Evolutionary conservation across 2,113 vertebrate genomes (phyloP).

Genomic region (Nyctereutes procyonoides): DNA sequence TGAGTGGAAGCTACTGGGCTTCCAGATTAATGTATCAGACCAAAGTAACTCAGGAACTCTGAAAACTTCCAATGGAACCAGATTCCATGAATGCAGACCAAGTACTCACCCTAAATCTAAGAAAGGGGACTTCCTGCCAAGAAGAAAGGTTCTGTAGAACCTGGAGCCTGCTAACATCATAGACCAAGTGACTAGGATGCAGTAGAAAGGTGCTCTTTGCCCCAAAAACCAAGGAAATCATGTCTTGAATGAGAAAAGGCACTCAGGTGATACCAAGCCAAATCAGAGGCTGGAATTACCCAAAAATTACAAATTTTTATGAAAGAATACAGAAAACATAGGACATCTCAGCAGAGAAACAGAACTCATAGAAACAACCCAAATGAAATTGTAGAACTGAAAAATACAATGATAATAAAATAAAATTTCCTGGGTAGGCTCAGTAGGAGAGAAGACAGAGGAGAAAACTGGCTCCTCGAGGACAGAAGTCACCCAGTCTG

Average conservation of each 20-base stretch:
- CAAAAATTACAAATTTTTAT: neutral
- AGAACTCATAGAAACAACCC: neutral
- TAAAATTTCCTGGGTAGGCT: too few relatives aligned
- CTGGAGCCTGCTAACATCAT: too few relatives aligned
- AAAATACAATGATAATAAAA: neutral
- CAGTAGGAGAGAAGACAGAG: neutral
- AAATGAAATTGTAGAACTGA: neutral
- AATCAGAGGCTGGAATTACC: neutral
- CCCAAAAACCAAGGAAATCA: neutral
- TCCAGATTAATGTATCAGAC: neutral
- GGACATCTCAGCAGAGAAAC: neutral
- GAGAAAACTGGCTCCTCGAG: neutral
- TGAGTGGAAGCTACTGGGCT: neutral
- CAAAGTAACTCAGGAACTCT: neutral
- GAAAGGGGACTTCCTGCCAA: neutral
- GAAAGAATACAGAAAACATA: neutral
- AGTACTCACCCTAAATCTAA: neutral
- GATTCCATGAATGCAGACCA: neutral
- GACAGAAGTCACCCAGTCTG: neutral
- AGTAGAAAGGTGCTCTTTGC: neutral
- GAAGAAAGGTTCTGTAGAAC: neutral
- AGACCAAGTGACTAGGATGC: neutral
- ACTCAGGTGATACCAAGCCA: neutral
- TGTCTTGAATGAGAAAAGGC: neutral
- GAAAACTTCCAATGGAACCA: neutral